Evolutionary conservation across 1,140 invertebrate genomes (phyloP), one percentile per base, ranked within the genome.

Genomic region (Drosophila paulistorum): DNA sequence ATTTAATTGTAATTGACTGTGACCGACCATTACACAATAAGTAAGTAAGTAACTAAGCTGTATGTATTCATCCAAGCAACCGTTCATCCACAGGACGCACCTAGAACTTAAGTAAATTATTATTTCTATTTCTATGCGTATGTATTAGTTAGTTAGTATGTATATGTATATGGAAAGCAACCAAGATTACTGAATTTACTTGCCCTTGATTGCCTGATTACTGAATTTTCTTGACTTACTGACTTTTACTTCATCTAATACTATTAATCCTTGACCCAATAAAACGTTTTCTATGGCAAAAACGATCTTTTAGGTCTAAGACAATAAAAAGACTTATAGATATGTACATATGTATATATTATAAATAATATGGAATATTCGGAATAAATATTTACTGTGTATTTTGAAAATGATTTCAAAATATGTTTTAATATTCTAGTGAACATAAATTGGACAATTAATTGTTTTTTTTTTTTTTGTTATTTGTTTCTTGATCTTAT

Each of bases 1-100:
- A 77, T 77, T 77, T 76, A 77, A 77, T 77, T 77, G 75, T 77
- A 77, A 77, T 77, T 77, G 74, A 76, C 74, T 77, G 74, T 77
- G 74, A 77, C 74, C 74, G 45, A 77, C 74, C 74, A 77, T 77
- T 77, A 59, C 74, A 77, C 74, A 77, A 77, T 77, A 74, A 77
- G 74, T 75, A 75, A 68, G 72, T 74, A 74, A 59, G 57, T 59
- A 75, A 68, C 65, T 74, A 74, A 59, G 57, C 37, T 59, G 57
- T 59, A 59, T 59, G 65, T 59, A 63, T 30, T 30, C 30, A 30
- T 30, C 30, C 30, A 30, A 1, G 6, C 30, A 30, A 30, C 30
- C 6, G 7, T 30, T 30, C 30, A 30, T 45, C 62, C 59, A 59
- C 60, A 55, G 55, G 61, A 51, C 61, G 42, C 61, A 51, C 61